phyloP scores from a whole-genome alignment of 2,888 invertebrate genomes.

The Fragum fragum region DNA sequence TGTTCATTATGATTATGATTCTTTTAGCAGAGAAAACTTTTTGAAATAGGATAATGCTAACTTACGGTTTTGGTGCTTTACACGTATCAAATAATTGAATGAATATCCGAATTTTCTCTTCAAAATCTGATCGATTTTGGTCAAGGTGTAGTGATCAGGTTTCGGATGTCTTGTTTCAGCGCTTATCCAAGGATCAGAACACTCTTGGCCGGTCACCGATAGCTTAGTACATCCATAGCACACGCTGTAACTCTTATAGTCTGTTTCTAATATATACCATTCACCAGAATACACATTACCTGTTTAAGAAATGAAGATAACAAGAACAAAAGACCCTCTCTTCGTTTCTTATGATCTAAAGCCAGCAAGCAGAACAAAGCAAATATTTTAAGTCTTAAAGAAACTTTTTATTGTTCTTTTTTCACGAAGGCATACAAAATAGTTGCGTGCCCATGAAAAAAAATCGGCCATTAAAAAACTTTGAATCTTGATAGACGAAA shows the following conservation, averaged over 20 bases:
- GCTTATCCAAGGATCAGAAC: background rate
- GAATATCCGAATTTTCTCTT: background rate
- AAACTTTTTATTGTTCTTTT: no score
- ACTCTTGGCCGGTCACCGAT: background rate
- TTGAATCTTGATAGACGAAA: no score
- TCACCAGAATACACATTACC: conserved; percentile 22
- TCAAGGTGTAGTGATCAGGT: background rate
- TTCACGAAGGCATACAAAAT: no score
- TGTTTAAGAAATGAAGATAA: background rate
- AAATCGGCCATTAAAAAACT: no score
- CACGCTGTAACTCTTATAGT: conserved; percentile 8
- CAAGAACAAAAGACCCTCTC: no score
- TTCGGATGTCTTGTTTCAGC: background rate
- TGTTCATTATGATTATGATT: no score
- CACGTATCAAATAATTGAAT: background rate
- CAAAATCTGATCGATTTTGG: background rate
- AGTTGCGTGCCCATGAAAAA: no score
- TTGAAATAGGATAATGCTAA: no score
- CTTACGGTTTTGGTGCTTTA: conserved; percentile 4
- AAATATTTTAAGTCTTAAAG: no score
- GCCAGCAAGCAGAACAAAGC: no score
- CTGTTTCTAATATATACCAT: conserved; percentile 15
- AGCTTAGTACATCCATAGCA: conserved; percentile 4
- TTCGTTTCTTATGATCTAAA: no score
- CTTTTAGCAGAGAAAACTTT: no score